phyloP scores from a whole-genome alignment of 2,888 invertebrate genomes.

The Exocentrus adspersus region DNA sequence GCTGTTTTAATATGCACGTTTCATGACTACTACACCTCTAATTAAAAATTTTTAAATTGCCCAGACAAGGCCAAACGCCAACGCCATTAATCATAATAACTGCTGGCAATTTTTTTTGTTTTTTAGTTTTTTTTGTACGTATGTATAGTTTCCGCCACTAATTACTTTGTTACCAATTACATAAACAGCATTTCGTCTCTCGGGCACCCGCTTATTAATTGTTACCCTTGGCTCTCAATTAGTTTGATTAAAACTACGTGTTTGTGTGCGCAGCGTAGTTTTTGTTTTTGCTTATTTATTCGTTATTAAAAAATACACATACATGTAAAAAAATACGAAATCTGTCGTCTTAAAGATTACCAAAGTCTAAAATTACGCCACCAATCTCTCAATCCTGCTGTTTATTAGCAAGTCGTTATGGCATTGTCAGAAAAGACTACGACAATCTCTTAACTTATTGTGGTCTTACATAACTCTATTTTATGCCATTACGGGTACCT shows the following conservation, averaged over 20 bases:
- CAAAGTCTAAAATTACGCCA: no score
- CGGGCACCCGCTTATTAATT: neutral
- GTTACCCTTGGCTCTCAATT: neutral
- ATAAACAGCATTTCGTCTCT: neutral
- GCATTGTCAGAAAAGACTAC: no score
- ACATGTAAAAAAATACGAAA: no score
- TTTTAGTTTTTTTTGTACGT: neutral
- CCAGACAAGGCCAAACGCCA: neutral
- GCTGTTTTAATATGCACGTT: no score
- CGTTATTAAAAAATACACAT: neutral
- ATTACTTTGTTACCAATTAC: slow-evolving; percentile 1
- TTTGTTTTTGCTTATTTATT: neutral
- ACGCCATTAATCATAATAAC: neutral
- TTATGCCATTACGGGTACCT: no score
- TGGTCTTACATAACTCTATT: no score
- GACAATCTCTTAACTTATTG: no score
- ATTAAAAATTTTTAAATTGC: neutral
- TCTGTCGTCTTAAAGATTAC: no score
- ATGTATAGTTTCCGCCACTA: neutral
- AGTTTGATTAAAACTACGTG: neutral
- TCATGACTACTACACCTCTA: no score
- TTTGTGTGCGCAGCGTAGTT: neutral
- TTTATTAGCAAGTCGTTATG: no score
- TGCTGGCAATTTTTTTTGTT: neutral
- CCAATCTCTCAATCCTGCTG: no score